A percentile compares a stretch with the other conserved stretches of the same genome.
phyloP scores from a whole-genome alignment of 92 coral and sea anemone genomes.

The Porites lobata region DNA sequence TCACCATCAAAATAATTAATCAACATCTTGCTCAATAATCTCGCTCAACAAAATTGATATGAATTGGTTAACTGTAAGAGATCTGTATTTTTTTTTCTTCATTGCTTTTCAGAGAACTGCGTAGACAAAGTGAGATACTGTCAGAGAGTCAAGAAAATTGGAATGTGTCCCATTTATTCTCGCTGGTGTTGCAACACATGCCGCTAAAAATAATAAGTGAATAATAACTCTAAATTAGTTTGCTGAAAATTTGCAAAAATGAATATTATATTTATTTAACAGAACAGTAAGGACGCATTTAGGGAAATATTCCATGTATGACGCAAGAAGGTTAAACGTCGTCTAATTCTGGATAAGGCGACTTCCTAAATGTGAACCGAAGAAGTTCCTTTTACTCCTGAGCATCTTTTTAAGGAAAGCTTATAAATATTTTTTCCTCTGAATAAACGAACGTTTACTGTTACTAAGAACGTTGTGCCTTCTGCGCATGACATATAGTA shows the following conservation, averaged over 20 bases:
- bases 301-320: background rate
- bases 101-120: conserved; percentile 60
- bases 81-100: background rate
- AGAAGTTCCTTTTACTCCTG: background rate
- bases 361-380: background rate
- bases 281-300: background rate
- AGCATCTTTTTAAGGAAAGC: background rate
- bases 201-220: conserved; percentile 7
- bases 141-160: conserved; percentile 59
- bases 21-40: too few species aligned
- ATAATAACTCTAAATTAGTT: background rate
- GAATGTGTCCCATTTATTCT: conserved; percentile 71
- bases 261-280: conserved; percentile 37
- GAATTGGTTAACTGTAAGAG: background rate
- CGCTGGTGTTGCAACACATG: conserved; percentile 85
- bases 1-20: too few species aligned
- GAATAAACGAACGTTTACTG: too few species aligned
- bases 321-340: background rate
- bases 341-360: background rate
- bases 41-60: background rate
- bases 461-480: too few species aligned
- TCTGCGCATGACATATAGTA: too few species aligned
- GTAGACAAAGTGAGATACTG: conserved; percentile 78
- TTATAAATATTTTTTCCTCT: too few species aligned
- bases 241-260: conserved; percentile 24